Conservation (phyloP, 1,140 invertebrate species). For the Pseudomyrmex cubaensis region DNA sequence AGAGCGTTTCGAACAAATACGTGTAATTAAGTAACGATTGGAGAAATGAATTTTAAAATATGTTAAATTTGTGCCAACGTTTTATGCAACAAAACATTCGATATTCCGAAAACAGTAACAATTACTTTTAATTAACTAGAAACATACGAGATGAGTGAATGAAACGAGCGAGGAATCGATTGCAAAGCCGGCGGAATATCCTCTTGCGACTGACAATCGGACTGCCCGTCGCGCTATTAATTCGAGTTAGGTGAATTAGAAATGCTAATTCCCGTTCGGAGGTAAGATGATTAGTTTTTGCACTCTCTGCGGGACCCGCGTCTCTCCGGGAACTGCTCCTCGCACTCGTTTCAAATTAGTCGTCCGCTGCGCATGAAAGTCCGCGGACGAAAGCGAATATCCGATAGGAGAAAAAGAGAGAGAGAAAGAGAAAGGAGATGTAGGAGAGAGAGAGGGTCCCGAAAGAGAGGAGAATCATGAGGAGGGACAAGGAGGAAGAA, state of each 20-base stretch:
- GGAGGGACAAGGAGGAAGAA: conserved; percentile 20
- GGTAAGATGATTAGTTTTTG: conserved; percentile 75
- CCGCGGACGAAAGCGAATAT: conserved; percentile 47
- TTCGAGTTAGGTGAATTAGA: conserved; percentile 77
- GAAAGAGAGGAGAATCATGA: conserved; percentile 34
- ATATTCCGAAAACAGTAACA: not conserved
- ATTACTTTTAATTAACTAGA: conserved; percentile 4
- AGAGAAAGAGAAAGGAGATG: not conserved
- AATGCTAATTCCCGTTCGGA: conserved; percentile 73
- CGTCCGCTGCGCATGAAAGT: conserved; percentile 68
- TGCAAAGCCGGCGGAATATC: not conserved
- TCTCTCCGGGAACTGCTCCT: conserved; percentile 35
- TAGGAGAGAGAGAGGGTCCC: conserved; percentile 15
- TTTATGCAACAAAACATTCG: no score
- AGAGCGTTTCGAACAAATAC: not conserved
- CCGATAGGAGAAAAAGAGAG: conserved; percentile 19
- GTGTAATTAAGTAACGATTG: not conserved
- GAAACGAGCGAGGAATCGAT: conserved; percentile 21
- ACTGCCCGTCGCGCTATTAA: conserved; percentile 67
- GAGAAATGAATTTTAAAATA: not conserved
- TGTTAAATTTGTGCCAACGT: no score
- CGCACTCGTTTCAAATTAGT: conserved; percentile 74
- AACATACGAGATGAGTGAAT: conserved; percentile 17
- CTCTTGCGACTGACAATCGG: conserved; percentile 1
- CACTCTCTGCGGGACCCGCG: not conserved